A percentile compares a stretch with the other conserved stretches of the same genome.
These are phyloP conservation scores for Chaetura pelagica DNA, from an alignment of 2,113 vertebrate genomes.

Conservation along the genomic window DNA sequence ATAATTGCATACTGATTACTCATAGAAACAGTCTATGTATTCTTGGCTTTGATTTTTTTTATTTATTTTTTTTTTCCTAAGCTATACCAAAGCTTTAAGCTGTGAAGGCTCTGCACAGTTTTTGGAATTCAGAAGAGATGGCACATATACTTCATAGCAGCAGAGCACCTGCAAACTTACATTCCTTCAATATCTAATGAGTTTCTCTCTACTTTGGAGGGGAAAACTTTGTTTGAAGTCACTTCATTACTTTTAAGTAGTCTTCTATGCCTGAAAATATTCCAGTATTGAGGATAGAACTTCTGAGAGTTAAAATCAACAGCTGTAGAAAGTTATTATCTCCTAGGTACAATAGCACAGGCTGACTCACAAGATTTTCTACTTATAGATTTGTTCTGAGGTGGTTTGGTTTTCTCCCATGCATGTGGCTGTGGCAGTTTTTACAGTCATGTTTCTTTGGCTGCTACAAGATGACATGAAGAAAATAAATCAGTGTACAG, in stretches of 20 bases:
- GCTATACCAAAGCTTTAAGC: neutral
- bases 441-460: neutral
- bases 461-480: neutral
- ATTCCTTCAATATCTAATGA: neutral
- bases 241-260: neutral
- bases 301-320: neutral
- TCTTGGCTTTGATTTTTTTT: neutral
- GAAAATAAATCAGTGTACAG: neutral
- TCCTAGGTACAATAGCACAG: neutral
- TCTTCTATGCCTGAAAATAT: neutral
- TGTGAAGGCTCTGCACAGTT: neutral
- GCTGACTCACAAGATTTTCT: neutral
- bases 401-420: neutral
- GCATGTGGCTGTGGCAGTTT: neutral
- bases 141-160: neutral
- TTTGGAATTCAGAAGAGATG: neutral
- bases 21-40: neutral
- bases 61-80: neutral
- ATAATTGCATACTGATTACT: neutral
- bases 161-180: neutral
- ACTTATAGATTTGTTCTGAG: neutral
- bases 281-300: neutral
- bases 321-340: neutral
- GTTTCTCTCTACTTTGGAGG: neutral
- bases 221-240: neutral